Evolutionary conservation across 2,113 vertebrate genomes (phyloP), one percentile per base, ranked within the genome.

Genomic region (Corythaixoides concolor): DNA sequence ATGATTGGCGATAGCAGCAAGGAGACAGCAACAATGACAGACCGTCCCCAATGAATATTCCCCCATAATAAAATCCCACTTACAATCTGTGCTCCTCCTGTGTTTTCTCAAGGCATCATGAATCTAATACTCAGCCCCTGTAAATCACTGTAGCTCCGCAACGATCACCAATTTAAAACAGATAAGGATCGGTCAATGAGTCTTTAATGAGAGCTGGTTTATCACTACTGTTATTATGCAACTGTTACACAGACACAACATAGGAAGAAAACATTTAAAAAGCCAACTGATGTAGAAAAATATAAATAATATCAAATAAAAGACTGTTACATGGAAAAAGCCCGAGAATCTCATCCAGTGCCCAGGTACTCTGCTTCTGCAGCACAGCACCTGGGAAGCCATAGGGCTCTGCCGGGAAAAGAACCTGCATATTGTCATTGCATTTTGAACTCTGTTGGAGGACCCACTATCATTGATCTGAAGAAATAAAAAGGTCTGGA

Each of bases 11-110:
- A 94, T 81, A 89, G 83, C 85, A 67, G 63, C 90, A 77, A 45
- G 10, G 59, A 79, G 85, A 69, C 3, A 75, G 88, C 86, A 95
- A 78, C 84, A 95, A 84, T 87, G 90, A 89, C 90, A 94, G 88
- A 30, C 70, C 52, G 80, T 95, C 77, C 91, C 69, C 77, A 55
- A 2, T 63, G 89, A 93, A 89, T 82, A 85, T 85, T 53, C 11
- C 68, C 74, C 86, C 66, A 24, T 33, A 73, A 82, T 85, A 93
- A 93, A 93, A 62, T 33, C 80, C 58, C 75, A 30, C 37, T 82
- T 59, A 27, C 26, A 92, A n/a, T 23, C 92, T 70, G 45, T 72
- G 74, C 77, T 85, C 53, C 77, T 92, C 89, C 66, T 8, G 1
- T 72, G 41, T 92, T 92, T 93, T 96, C 84, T 96, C 87, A 79